Percentiles rank a stretch among this genome's conserved stretches.
phyloP scores from a whole-genome alignment of 2,797 vertebrate genomes.

The Emydoidea blandingii region DNA sequence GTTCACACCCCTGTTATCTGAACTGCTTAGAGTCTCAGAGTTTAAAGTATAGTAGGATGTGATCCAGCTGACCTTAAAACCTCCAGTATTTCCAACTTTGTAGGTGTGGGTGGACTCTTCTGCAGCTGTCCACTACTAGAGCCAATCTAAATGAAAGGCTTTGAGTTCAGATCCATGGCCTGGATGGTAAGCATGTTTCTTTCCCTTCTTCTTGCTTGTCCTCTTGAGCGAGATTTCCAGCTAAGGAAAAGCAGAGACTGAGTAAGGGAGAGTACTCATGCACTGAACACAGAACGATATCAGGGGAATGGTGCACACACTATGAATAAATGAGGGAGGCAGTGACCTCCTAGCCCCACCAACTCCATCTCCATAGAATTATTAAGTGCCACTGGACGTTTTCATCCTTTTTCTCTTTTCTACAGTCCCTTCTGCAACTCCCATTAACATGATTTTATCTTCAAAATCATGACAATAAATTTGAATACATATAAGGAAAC shows the following conservation, averaged over 20 bases:
- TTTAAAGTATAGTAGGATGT: background rate
- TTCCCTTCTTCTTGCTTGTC: background rate
- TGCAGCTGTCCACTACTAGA: fast-evolving
- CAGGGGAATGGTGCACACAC: fast-evolving
- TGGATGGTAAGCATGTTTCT: background rate
- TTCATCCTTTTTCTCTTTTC: background rate
- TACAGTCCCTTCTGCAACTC: background rate
- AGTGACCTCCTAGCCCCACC: fast-evolving
- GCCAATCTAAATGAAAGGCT: background rate
- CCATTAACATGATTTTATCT: background rate
- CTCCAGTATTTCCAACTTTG: background rate
- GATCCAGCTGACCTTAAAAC: background rate
- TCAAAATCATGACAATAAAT: background rate
- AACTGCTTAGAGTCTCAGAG: background rate
- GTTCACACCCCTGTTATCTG: background rate
- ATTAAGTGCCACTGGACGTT: background rate
- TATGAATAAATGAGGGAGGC: background rate
- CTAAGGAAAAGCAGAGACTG: background rate
- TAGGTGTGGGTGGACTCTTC: background rate
- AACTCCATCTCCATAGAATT: background rate
- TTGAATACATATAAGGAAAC: background rate
- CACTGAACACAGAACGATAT: fast-evolving
- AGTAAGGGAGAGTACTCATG: background rate
- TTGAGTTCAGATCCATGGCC: background rate
- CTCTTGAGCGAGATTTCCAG: background rate